Evolutionary conservation across 2,888 invertebrate species (phyloP).

Genomic region (Sceliomorpha sp.): DNA sequence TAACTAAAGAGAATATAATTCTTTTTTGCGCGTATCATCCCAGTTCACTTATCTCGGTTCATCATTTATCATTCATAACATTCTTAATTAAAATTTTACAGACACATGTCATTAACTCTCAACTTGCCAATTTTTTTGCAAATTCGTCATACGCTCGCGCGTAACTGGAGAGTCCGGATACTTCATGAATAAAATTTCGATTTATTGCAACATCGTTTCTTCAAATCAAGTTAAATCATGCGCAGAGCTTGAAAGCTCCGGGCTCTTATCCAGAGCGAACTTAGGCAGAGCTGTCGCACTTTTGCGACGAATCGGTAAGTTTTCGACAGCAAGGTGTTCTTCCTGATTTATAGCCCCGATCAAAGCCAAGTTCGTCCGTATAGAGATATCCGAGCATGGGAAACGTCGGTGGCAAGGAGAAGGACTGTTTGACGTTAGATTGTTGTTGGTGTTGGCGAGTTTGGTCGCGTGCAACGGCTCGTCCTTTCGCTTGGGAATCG

Average conservation of each 20-base stretch:
- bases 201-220: conserved; percentile 29
- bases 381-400: conserved; percentile 52
- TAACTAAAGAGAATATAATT: too few species aligned
- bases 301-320: conserved; percentile 48
- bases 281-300: conserved; percentile 20
- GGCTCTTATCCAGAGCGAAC: conserved; percentile 18
- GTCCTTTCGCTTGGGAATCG: conserved; percentile 70
- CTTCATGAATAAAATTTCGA: conserved; percentile 24
- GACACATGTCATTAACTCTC: too few species aligned
- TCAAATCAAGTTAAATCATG: conserved; percentile 24
- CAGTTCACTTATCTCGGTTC: too few species aligned
- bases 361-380: conserved; percentile 45
- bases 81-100: too few species aligned
- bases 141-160: too few species aligned
- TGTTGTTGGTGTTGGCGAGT: conserved; percentile 64
- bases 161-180: too few species aligned
- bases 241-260: conserved; percentile 21
- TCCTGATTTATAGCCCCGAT: conserved; percentile 43
- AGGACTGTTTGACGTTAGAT: conserved; percentile 68
- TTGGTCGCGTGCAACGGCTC: conserved; percentile 72
- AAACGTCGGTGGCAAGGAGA: conserved; percentile 67
- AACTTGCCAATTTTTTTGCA: too few species aligned
- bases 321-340: conserved; percentile 38
- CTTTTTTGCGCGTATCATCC: too few species aligned
- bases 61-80: too few species aligned